A percentile compares a stretch with the other conserved stretches of the same genome.
These are phyloP conservation scores for Tribolium freemani DNA, from an alignment of 2,888 invertebrate genomes.

Conservation along the genomic window DNA sequence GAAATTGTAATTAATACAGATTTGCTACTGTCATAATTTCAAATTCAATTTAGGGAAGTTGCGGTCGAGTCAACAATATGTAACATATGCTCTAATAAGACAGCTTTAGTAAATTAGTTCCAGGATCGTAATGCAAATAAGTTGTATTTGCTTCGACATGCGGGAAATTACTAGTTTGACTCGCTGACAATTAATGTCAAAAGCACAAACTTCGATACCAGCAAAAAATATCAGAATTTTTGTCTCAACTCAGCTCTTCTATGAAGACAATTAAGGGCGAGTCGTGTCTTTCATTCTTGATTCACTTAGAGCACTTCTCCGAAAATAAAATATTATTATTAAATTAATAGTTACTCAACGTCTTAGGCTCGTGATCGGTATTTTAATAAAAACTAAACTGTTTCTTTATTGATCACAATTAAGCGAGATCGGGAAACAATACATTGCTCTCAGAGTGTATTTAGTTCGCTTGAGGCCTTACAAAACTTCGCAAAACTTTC, in stretches of 20 bases:
- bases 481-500: neutral
- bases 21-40: neutral
- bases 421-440: neutral
- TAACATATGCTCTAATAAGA: conserved; percentile 8
- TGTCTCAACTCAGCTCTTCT: neutral
- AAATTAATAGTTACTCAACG: neutral
- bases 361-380: neutral
- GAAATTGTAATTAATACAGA: neutral
- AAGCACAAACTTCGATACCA: neutral
- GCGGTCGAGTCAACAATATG: neutral
- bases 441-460: neutral
- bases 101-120: conserved; percentile 21
- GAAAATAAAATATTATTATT: no score
- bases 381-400: neutral
- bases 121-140: conserved; percentile 8
- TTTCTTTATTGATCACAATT: neutral
- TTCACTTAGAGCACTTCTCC: neutral
- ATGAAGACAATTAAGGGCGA: neutral
- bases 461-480: no score
- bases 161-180: neutral
- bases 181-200: neutral
- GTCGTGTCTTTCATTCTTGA: neutral
- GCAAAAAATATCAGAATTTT: neutral
- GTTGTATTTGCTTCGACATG: neutral
- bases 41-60: conserved; percentile 7